Percentiles rank a stretch among this genome's conserved stretches.
These are phyloP conservation scores for Laothoe populi DNA, from an alignment of 2,888 invertebrate species.

Conservation along the genomic window DNA sequence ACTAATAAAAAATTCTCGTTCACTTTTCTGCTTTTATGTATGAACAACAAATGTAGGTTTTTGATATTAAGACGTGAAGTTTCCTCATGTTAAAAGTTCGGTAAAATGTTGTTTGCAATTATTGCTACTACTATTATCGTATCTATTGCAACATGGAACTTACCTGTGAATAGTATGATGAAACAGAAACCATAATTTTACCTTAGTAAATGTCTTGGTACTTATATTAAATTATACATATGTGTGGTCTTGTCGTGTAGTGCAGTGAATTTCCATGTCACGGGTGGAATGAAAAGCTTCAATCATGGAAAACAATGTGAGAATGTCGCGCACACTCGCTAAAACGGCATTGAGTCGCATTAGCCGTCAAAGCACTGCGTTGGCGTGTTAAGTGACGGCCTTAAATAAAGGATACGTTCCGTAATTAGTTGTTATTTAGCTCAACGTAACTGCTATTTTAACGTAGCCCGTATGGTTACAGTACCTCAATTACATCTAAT, in stretches of 20 bases:
- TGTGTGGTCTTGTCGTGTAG: not conserved
- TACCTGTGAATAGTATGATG: slow-evolving; percentile 26
- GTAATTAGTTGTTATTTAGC: slow-evolving; percentile 34
- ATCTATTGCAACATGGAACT: slow-evolving; percentile 23
- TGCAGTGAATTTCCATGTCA: slow-evolving; percentile 28
- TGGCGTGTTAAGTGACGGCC: slow-evolving; percentile 32
- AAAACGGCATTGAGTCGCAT: slow-evolving; percentile 32
- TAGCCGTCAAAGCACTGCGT: slow-evolving; percentile 32
- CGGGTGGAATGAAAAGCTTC: slow-evolving; percentile 29
- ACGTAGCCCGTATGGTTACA: not conserved
- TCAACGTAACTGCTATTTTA: slow-evolving; percentile 6
- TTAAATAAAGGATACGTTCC: slow-evolving; percentile 29
- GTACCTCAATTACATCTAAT: not conserved
- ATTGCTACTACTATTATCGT: not conserved
- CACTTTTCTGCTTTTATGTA: slow-evolving; percentile 31
- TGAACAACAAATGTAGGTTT: not conserved
- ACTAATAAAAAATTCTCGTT: slow-evolving; percentile 59
- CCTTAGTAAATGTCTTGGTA: slow-evolving; percentile 18
- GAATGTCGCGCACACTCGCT: slow-evolving; percentile 28
- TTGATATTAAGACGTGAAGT: too few relatives aligned
- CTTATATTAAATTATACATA: slow-evolving; percentile 11
- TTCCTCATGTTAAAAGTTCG: not conserved
- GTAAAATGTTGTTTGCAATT: not conserved
- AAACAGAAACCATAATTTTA: slow-evolving; percentile 31
- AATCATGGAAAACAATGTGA: slow-evolving; percentile 30